A percentile compares a stretch with the other conserved stretches of the same genome.
phyloP scores from a whole-genome alignment of 2,888 invertebrate species.

The Rotaria sp. region DNA sequence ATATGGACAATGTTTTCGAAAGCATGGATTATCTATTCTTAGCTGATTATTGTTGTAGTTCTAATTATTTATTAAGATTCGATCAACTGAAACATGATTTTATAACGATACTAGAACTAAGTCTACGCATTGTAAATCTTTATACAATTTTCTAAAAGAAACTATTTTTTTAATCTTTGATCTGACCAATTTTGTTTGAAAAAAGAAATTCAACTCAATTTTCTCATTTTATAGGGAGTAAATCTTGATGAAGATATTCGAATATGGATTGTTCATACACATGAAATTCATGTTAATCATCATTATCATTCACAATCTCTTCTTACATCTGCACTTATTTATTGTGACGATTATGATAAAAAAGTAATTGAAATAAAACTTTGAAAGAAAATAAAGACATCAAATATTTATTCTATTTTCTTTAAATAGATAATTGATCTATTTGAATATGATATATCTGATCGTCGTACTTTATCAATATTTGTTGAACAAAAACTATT shows the following conservation, averaged over 20 bases:
- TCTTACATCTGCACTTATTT: neutral
- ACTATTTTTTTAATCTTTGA: no score
- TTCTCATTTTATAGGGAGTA: neutral
- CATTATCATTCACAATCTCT: neutral
- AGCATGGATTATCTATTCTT: no score
- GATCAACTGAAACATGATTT: no score
- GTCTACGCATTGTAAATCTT: neutral
- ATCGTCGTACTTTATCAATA: neutral
- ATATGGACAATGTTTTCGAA: no score
- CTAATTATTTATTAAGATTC: no score
- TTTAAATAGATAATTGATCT: neutral
- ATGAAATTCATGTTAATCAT: constrained; percentile 18
- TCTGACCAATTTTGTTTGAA: no score
- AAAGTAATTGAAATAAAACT: neutral
- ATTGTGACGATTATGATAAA: constrained; percentile 15
- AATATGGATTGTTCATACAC: neutral
- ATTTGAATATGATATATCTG: neutral
- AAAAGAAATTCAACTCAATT: no score
- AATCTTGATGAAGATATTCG: constrained; percentile 23
- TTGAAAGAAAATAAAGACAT: neutral
- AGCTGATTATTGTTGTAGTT: no score
- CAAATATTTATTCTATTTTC: neutral
- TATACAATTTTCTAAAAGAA: neutral
- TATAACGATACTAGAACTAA: no score
- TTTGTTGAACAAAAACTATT: constrained; percentile 24